phyloP scores from a whole-genome alignment of 2,797 vertebrate genomes.

The Mergus octosetaceus region DNA sequence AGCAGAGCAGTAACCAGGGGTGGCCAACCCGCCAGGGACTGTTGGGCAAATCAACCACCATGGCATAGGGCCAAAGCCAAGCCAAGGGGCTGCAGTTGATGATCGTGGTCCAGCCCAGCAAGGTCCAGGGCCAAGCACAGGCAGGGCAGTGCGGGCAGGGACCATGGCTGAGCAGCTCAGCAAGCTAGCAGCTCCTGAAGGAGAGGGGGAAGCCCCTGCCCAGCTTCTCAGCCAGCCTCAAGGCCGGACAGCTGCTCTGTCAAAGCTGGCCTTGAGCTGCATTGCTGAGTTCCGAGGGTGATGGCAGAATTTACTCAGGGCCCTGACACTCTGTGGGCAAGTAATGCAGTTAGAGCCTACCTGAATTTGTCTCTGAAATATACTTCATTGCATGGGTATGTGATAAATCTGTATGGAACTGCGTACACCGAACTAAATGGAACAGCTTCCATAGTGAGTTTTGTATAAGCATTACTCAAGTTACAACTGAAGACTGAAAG shows the following conservation, averaged over 20 bases:
- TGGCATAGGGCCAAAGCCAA: not conserved
- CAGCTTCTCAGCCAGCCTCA: not conserved
- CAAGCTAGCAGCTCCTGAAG: not conserved
- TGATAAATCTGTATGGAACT: not conserved
- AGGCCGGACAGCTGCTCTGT: not conserved
- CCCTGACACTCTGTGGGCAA: not conserved
- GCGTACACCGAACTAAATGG: not conserved
- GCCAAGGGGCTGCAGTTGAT: not conserved
- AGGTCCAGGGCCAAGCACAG: not conserved
- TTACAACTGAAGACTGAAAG: not conserved
- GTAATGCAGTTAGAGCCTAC: not conserved
- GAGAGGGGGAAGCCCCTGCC: not conserved
- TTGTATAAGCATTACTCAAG: not conserved
- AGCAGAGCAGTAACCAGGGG: not conserved
- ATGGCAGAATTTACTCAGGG: too few relatives aligned
- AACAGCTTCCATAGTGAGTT: not conserved
- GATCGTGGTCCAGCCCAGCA: not conserved
- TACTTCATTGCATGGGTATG: not conserved
- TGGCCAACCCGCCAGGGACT: not conserved
- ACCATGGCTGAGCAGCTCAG: fast-evolving
- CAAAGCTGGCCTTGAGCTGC: not conserved
- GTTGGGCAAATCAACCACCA: not conserved
- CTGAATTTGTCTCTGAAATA: not conserved
- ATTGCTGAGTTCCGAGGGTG: too few relatives aligned
- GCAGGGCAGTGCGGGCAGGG: not conserved